Evolutionary conservation across 2,888 invertebrate species (phyloP).

Genomic region (Cerceris rybyensis): DNA sequence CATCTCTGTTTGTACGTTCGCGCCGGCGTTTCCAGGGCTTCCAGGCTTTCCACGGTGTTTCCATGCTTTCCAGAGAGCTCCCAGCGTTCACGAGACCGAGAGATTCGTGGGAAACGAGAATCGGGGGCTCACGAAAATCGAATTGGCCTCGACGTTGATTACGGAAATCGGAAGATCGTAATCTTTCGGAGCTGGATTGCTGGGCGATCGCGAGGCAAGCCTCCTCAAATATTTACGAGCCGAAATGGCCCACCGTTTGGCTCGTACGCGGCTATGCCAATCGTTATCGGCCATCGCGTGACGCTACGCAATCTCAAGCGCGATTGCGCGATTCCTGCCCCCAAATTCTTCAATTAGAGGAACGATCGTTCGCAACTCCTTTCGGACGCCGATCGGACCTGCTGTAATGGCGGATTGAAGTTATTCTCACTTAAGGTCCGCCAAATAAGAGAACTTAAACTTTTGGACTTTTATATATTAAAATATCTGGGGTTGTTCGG

Average conservation of each 20-base stretch:
- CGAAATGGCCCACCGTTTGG: conserved; percentile 17
- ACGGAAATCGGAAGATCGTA: conserved; percentile 28
- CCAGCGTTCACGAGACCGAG: conserved; percentile 20
- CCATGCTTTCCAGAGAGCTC: not conserved
- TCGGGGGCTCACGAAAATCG: conserved; percentile 36
- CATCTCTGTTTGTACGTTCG: conserved; percentile 69
- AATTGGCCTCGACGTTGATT: conserved; percentile 29
- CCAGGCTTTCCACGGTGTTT: conserved; percentile 2
- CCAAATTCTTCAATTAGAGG: not conserved
- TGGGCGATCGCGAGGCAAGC: not conserved
- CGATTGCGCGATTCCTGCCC: not conserved
- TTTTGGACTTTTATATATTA: no score
- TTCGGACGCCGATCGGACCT: no score
- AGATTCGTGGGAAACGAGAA: conserved; percentile 27
- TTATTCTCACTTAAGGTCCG: no score
- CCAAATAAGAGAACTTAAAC: no score
- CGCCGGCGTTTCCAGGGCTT: conserved; percentile 39
- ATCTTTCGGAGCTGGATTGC: conserved; percentile 9
- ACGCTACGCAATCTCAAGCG: not conserved
- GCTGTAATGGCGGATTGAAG: no score
- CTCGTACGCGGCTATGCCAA: not conserved
- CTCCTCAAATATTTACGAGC: not conserved
- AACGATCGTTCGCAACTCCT: no score
- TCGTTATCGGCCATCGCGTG: not conserved
- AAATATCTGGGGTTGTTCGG: no score